Evolutionary conservation across 2,888 invertebrate genomes (phyloP).

Genomic region (Bembecia ichneumoniformis): DNA sequence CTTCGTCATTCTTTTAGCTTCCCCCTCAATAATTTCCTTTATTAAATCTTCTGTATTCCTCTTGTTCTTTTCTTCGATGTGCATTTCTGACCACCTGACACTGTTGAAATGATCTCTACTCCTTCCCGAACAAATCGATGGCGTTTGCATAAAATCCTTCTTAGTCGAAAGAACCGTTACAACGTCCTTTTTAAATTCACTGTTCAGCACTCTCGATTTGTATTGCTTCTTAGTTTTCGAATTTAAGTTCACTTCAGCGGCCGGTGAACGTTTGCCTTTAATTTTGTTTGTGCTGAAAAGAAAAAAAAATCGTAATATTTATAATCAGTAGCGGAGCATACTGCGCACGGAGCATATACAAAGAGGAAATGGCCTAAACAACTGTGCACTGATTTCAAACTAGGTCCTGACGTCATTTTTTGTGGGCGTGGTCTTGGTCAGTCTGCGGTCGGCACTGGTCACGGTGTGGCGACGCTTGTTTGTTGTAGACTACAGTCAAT

Average conservation of each 20-base stretch:
- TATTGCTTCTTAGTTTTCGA: slow-evolving; percentile 9
- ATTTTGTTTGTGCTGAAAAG: not conserved
- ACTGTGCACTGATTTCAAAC: too few species aligned
- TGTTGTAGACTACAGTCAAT: too few species aligned
- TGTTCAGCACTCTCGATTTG: slow-evolving; percentile 21
- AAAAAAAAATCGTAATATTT: too few species aligned
- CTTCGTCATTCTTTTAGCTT: slow-evolving; percentile 11
- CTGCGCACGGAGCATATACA: too few species aligned
- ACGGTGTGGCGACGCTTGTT: too few species aligned
- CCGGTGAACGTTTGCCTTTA: not conserved
- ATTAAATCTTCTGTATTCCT: slow-evolving; percentile 7
- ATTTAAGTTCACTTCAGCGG: not conserved
- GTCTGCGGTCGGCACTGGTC: too few species aligned
- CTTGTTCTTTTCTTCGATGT: slow-evolving; percentile 1
- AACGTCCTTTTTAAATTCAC: slow-evolving; percentile 9
- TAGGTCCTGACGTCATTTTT: too few species aligned
- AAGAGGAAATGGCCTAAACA: too few species aligned
- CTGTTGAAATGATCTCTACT: slow-evolving; percentile 1
- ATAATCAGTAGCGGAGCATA: too few species aligned
- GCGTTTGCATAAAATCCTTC: slow-evolving; percentile 24
- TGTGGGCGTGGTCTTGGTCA: too few species aligned
- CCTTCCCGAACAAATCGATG: slow-evolving; percentile 26
- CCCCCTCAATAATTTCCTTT: slow-evolving; percentile 18
- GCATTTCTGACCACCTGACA: slow-evolving; percentile 5
- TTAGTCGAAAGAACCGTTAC: not conserved